These are phyloP conservation scores for Manacus vitellinus DNA, from an alignment of 2,113 vertebrate genomes.

Conservation along the genomic window DNA sequence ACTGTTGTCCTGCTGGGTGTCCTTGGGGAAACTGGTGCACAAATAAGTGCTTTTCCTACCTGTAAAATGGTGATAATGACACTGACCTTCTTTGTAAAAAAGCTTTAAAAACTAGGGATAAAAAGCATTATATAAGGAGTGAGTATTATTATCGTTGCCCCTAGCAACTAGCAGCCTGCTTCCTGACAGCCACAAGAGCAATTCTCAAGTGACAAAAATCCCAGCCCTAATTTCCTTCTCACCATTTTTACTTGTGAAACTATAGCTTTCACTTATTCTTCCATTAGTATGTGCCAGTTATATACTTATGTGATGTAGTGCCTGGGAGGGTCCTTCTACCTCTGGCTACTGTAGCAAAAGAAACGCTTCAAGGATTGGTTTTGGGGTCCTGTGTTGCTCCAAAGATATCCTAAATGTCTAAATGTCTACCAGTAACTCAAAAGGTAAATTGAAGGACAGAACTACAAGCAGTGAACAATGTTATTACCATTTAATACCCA, in stretches of 20 bases:
- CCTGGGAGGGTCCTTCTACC: not conserved
- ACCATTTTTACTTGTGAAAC: not conserved
- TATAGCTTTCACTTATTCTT: not conserved
- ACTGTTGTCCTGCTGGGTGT: not conserved
- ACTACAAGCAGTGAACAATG: not conserved
- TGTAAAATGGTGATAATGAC: conserved; percentile 21
- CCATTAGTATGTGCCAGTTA: not conserved
- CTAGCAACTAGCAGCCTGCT: conserved; percentile 44
- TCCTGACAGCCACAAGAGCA: conserved; percentile 16
- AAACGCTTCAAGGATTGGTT: not conserved
- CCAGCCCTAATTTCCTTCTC: not conserved
- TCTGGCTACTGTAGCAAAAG: not conserved
- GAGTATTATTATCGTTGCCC: not conserved
- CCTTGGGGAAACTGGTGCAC: not conserved
- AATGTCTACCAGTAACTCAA: not conserved
- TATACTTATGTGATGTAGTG: not conserved
- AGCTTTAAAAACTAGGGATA: not conserved
- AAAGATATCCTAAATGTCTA: not conserved
- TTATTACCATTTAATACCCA: not conserved
- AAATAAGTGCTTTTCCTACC: not conserved
- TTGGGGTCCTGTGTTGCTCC: not conserved
- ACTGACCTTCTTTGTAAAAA: conserved; percentile 7
- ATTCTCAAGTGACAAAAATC: conserved; percentile 16
- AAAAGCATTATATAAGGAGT: conserved; percentile 10
- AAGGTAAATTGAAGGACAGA: not conserved